Conservation (phyloP, 2,888 invertebrate genomes). For the Drosophila leonis region DNA sequence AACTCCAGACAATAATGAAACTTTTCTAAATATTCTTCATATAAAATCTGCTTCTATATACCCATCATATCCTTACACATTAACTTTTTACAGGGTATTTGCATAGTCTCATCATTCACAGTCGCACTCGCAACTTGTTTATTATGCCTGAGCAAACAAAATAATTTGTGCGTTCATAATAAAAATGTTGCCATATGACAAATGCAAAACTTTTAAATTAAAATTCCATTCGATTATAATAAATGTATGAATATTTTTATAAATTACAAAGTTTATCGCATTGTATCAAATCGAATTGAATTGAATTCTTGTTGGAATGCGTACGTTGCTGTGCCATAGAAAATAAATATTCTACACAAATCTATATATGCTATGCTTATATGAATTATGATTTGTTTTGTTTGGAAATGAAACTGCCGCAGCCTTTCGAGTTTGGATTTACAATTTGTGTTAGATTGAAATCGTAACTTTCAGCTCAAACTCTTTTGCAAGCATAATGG, state of each 20-base stretch:
- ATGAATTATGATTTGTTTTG: neutral
- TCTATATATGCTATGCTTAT: neutral
- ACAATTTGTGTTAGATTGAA: neutral
- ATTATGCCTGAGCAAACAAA: constrained; percentile 9
- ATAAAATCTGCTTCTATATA: neutral
- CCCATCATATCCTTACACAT: neutral
- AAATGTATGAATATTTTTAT: neutral
- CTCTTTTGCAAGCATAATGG: neutral
- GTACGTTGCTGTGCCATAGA: neutral
- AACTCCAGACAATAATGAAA: neutral
- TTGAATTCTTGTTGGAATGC: neutral
- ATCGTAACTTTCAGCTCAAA: neutral
- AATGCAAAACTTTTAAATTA: constrained; percentile 16
- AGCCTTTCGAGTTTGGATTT: neutral
- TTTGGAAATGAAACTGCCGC: no score
- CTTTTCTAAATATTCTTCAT: neutral
- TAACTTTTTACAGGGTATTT: neutral
- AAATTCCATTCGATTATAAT: constrained; percentile 6
- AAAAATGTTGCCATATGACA: constrained; percentile 1
- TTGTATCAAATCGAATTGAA: neutral
- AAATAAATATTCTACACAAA: neutral
- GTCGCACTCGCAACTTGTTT: neutral
- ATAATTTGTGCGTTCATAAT: neutral
- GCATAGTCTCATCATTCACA: neutral
- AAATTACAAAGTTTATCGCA: neutral